Conservation (phyloP, 2,797 vertebrate species). For the Capromys pilorides region DNA sequence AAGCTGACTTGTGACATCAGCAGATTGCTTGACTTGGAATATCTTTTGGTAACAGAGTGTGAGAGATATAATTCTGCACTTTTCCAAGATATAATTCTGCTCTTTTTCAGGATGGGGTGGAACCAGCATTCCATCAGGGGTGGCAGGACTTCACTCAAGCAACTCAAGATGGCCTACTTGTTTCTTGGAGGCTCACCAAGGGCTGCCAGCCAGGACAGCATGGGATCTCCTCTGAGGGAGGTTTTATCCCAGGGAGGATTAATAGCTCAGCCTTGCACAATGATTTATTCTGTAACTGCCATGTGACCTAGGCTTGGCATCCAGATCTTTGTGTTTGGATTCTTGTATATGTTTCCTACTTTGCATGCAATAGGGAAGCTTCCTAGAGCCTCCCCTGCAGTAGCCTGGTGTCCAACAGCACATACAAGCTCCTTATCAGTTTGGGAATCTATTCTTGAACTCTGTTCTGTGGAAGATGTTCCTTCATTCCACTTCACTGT, state of each 20-base stretch:
- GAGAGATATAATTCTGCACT: not conserved
- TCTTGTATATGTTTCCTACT: not conserved
- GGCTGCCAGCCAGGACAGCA: not conserved
- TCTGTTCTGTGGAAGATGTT: not conserved
- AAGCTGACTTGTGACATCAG: not conserved
- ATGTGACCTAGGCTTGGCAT: not conserved
- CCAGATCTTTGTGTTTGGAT: not conserved
- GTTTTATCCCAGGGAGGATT: not conserved
- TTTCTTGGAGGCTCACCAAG: not conserved
- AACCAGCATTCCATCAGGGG: not conserved
- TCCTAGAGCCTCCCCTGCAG: not conserved
- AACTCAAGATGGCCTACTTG: not conserved
- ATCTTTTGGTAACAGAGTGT: slow-evolving; percentile 21
- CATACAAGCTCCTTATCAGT: not conserved
- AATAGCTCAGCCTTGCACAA: not conserved
- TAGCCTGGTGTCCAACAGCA: not conserved
- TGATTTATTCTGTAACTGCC: not conserved
- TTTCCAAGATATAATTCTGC: slow-evolving; percentile 16
- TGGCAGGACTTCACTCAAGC: not conserved
- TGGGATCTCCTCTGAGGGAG: not conserved
- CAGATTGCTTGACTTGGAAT: slow-evolving; percentile 54
- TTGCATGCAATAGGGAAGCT: not conserved
- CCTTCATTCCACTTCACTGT: not conserved
- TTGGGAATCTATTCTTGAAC: not conserved
- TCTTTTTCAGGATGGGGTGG: no score